These are phyloP conservation scores for human (Homo sapiens) DNA, from an alignment of 2,113 vertebrate genomes.

Conservation along the genomic window GRCh38 chr11:129250001-129250500, in stretches of 20 bases:
- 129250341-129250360: slow-evolving; percentile 20
- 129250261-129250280: neutral
- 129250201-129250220: too few species aligned
- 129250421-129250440: neutral
- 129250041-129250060: too few species aligned
- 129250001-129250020: too few species aligned
- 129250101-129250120: too few species aligned
- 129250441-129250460: slow-evolving; percentile 18
- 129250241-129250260: neutral
- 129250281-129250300: neutral
- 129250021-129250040: too few species aligned
- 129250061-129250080: too few species aligned
- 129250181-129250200: too few species aligned
- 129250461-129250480: neutral
- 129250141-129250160: too few species aligned
- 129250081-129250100: too few species aligned
- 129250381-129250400: slow-evolving; percentile 26
- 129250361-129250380: slow-evolving; percentile 42
- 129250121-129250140: too few species aligned
- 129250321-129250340: slow-evolving; percentile 22
- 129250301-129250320: neutral
- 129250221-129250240: neutral
- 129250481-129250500: neutral
- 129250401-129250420: neutral
- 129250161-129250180: too few species aligned